Conservation (phyloP, 2,113 vertebrate genomes). For the Syngnathus floridae region DNA sequence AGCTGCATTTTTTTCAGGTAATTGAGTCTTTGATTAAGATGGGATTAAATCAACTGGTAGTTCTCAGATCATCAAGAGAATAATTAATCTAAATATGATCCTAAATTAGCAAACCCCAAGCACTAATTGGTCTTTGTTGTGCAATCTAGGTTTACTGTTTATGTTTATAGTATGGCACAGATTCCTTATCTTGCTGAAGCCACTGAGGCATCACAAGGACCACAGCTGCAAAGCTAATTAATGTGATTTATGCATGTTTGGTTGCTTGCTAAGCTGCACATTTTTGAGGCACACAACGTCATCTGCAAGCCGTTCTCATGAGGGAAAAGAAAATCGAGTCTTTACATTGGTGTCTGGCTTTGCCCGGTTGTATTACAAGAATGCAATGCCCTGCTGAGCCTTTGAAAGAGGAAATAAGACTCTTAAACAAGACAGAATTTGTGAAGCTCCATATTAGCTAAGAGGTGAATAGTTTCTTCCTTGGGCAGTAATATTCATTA, state of each 20-base stretch:
- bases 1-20: constrained; percentile 48
- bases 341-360: constrained; percentile 36
- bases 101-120: constrained; percentile 48
- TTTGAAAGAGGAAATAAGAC: constrained; percentile 24
- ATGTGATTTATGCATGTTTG: constrained; percentile 66
- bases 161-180: constrained; percentile 53
- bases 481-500: constrained; percentile 3
- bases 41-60: constrained; percentile 43
- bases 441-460: constrained; percentile 24
- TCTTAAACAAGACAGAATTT: constrained; percentile 38
- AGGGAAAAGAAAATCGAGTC: constrained; percentile 55
- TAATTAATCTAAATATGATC: constrained; percentile 57
- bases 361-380: constrained; percentile 38
- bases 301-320: constrained; percentile 67
- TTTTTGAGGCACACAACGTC: constrained; percentile 63
- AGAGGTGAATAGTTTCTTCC: constrained; percentile 8
- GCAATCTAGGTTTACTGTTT: constrained; percentile 51
- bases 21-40: constrained; percentile 54
- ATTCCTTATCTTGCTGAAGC: constrained; percentile 58
- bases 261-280: constrained; percentile 59
- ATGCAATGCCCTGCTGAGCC: constrained; percentile 26
- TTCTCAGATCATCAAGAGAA: constrained; percentile 47
- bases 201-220: constrained; percentile 60
- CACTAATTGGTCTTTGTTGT: constrained; percentile 59
- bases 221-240: constrained; percentile 64